Evolutionary conservation across 2,888 invertebrate genomes (phyloP).

Genomic region (Perizoma flavofasciatum): DNA sequence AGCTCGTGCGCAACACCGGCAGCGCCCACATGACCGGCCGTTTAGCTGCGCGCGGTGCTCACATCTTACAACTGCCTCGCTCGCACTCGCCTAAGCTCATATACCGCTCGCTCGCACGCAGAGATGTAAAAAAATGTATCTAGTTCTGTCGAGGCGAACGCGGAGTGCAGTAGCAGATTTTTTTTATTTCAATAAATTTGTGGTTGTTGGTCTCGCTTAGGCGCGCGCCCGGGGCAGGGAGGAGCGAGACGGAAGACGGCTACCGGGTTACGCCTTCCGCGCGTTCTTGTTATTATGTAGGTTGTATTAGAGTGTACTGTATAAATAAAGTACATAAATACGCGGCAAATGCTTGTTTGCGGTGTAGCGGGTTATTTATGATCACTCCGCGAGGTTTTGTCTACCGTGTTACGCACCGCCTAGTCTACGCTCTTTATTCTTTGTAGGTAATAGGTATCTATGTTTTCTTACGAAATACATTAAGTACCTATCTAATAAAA

Average conservation of each 20-base stretch:
- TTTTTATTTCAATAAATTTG: slow-evolving; percentile 83
- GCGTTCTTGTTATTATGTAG: slow-evolving; percentile 81
- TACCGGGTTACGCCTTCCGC: slow-evolving; percentile 84
- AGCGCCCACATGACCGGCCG: slow-evolving; percentile 81
- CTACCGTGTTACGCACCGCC: slow-evolving; percentile 76
- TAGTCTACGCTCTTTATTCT: slow-evolving; percentile 47
- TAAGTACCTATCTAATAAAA: too few relatives aligned
- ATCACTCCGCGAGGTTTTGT: slow-evolving; percentile 52
- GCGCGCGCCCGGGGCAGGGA: slow-evolving; percentile 76
- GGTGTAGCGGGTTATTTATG: slow-evolving; percentile 74
- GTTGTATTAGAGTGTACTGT: slow-evolving; percentile 78
- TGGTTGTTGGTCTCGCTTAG: slow-evolving; percentile 81
- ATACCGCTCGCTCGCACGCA: slow-evolving; percentile 59
- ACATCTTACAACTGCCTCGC: slow-evolving; percentile 56
- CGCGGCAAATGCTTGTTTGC: slow-evolving; percentile 77
- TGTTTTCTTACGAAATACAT: too few relatives aligned
- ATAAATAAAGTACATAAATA: slow-evolving; percentile 71
- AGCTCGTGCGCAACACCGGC: slow-evolving; percentile 82
- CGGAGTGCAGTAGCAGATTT: slow-evolving; percentile 81
- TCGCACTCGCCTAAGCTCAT: slow-evolving; percentile 45
- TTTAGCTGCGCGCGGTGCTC: slow-evolving; percentile 66
- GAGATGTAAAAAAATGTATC: slow-evolving; percentile 82
- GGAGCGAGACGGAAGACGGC: slow-evolving; percentile 76
- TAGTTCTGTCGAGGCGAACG: slow-evolving; percentile 81
- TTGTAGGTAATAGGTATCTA: too few relatives aligned